These are phyloP conservation scores for Gymnothorax javanicus DNA, from an alignment of 2,797 vertebrate genomes.

Conservation along the genomic window DNA sequence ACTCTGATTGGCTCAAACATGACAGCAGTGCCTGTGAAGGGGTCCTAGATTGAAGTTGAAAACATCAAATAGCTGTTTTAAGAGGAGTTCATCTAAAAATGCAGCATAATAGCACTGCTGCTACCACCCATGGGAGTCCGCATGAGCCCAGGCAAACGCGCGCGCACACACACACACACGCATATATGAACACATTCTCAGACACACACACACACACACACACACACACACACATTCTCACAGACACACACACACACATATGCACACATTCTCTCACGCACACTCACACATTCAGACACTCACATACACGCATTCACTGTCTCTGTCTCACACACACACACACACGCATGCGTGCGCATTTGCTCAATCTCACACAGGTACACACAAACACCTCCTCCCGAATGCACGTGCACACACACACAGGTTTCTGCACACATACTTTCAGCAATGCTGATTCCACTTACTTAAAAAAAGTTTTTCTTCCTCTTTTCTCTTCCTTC, in stretches of 20 bases:
- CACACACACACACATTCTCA: background rate
- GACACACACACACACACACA: background rate
- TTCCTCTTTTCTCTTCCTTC: background rate
- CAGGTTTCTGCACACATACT: background rate
- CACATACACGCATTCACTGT: background rate
- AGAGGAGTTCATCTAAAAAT: background rate
- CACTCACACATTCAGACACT: background rate
- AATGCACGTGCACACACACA: background rate
- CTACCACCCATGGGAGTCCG: background rate
- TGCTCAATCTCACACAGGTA: background rate
- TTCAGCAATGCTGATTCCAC: background rate
- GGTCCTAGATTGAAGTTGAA: conserved; percentile 6
- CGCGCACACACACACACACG: background rate
- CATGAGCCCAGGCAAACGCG: background rate
- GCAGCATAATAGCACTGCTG: background rate
- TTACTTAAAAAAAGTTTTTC: background rate
- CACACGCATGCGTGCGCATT: background rate
- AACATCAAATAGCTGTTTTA: conserved; percentile 5
- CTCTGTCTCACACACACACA: background rate
- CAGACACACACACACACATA: background rate
- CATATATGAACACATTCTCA: background rate
- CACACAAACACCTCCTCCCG: no score
- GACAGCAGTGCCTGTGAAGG: conserved; percentile 14
- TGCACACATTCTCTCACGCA: background rate
- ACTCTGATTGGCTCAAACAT: conserved; percentile 17